phyloP scores from a whole-genome alignment of 1,140 invertebrate species.

The Nasonia longicornis region DNA sequence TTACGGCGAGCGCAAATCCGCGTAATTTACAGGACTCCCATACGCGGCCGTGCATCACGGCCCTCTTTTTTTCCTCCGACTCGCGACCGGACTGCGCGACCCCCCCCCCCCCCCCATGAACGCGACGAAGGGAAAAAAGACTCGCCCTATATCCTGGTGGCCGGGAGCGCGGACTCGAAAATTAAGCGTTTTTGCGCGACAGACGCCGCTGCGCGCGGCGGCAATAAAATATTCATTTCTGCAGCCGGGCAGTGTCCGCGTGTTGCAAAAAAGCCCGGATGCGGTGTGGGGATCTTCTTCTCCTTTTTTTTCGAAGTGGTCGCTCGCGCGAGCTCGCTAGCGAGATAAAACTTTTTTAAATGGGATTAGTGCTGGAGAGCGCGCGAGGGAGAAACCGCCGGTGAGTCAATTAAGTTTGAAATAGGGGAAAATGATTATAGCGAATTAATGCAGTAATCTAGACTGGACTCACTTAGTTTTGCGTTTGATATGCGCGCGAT shows the following conservation, averaged over 20 bases:
- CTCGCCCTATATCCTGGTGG: background rate
- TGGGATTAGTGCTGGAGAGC: conserved; percentile 26
- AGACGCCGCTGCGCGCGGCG: background rate
- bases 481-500: background rate
- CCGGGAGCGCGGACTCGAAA: conserved; percentile 17
- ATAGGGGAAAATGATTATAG: conserved; percentile 37
- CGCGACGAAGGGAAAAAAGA: background rate
- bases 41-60: conserved; percentile 35
- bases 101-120: no score
- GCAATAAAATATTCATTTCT: conserved; percentile 47
- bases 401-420: conserved; percentile 41
- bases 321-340: background rate
- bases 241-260: background rate
- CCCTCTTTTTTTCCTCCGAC: background rate
- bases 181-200: conserved; percentile 45
- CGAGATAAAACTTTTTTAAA: conserved; percentile 45
- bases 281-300: background rate
- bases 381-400: background rate
- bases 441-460: conserved; percentile 32
- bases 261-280: background rate
- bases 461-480: background rate
- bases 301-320: background rate
- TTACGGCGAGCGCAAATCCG: conserved; percentile 62
- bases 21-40: conserved; percentile 59
- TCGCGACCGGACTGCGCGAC: background rate